phyloP scores from a whole-genome alignment of 2,113 vertebrate genomes.

The Oncorhynchus kisutch region DNA sequence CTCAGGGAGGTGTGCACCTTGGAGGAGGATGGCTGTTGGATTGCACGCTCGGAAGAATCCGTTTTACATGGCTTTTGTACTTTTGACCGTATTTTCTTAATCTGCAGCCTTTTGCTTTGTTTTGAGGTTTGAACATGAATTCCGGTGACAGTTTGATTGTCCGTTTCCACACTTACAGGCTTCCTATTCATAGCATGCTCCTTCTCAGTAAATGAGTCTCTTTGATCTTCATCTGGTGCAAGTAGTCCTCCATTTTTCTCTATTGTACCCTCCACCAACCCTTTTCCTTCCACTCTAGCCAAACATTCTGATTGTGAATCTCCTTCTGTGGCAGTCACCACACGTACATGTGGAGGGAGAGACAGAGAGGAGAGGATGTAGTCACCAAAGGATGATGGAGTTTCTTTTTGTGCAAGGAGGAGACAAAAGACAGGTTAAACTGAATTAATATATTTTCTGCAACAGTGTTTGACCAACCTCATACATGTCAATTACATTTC shows the following conservation, averaged over 20 bases:
- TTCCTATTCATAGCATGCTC: neutral
- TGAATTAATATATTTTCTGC: neutral
- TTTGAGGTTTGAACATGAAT: slow-evolving; percentile 62
- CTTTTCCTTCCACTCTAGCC: neutral
- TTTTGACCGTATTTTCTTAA: slow-evolving; percentile 47
- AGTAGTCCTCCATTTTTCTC: neutral
- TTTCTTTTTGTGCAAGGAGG: slow-evolving; percentile 38
- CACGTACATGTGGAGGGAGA: slow-evolving; percentile 65
- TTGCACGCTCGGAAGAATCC: neutral
- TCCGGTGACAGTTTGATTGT: slow-evolving; percentile 4
- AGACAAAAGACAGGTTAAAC: neutral
- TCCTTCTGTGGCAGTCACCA: slow-evolving; percentile 52
- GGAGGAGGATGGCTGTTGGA: neutral
- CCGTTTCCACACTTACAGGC: neutral
- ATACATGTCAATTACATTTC: neutral
- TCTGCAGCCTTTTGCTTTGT: slow-evolving; percentile 61
- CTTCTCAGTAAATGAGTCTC: neutral
- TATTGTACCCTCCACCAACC: neutral
- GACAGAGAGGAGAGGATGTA: slow-evolving; percentile 71
- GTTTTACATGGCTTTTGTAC: neutral
- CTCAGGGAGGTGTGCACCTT: neutral
- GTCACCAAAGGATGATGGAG: slow-evolving; percentile 62
- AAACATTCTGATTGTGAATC: slow-evolving; percentile 36
- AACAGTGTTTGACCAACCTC: neutral
- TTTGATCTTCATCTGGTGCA: neutral